Evolutionary conservation across 2,797 vertebrate genomes (phyloP).

Genomic region (Graptemys geographica): DNA sequence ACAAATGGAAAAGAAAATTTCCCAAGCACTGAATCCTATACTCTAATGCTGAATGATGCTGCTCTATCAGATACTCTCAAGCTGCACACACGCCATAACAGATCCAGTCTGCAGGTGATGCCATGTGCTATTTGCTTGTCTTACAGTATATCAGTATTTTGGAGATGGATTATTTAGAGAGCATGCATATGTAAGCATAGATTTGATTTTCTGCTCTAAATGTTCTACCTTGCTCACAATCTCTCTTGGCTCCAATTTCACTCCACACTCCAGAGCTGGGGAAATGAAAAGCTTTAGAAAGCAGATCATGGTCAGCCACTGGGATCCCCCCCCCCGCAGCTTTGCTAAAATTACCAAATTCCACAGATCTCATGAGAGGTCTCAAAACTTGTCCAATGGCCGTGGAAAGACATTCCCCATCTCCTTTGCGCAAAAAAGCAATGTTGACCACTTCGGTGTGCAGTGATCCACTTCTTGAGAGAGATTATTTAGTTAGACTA

Average conservation of each 20-base stretch:
- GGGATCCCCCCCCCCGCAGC: neutral
- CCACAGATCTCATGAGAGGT: neutral
- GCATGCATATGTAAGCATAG: neutral
- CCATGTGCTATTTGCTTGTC: neutral
- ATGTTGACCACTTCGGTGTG: accelerated
- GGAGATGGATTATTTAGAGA: neutral
- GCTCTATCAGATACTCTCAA: neutral
- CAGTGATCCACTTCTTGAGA: neutral
- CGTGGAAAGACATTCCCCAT: neutral
- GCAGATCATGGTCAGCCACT: accelerated
- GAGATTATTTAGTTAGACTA: neutral
- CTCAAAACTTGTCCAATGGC: neutral
- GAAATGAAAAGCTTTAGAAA: neutral
- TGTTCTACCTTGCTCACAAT: neutral
- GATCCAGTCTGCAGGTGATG: neutral
- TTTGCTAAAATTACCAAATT: neutral
- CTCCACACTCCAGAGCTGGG: neutral
- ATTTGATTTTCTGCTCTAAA: neutral
- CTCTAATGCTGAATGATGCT: neutral
- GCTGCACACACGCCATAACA: neutral
- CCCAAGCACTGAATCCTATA: neutral
- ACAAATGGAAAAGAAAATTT: neutral
- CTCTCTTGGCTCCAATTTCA: neutral
- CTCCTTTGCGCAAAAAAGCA: neutral
- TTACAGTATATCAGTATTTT: neutral